Evolutionary conservation across 2,888 invertebrate species (phyloP).

Genomic region (Brachylomia viminalis): DNA sequence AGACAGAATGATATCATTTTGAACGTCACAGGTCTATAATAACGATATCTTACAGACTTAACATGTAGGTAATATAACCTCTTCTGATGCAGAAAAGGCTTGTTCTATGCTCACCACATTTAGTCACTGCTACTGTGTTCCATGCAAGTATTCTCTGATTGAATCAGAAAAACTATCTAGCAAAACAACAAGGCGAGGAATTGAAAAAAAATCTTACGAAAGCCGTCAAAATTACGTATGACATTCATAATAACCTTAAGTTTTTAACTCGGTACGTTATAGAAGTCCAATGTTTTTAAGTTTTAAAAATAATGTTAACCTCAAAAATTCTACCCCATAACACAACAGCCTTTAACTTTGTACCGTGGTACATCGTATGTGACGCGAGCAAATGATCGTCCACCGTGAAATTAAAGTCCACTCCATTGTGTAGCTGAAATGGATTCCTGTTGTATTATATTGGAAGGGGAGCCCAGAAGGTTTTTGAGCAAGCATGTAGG

Average conservation of each 20-base stretch:
- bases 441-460: constrained; percentile 35
- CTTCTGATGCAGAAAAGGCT: neutral
- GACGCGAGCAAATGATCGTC: constrained; percentile 37
- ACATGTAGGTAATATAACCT: neutral
- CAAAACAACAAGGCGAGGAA: neutral
- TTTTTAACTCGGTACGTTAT: neutral
- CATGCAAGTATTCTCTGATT: neutral
- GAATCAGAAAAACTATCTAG: neutral
- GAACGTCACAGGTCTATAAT: neutral
- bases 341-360: neutral
- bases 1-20: neutral
- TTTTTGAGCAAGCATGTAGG: too few species aligned
- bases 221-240: too few species aligned
- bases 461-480: too few species aligned
- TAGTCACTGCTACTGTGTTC: neutral
- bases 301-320: neutral
- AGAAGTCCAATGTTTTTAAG: neutral
- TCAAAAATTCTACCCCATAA: neutral
- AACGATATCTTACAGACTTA: neutral
- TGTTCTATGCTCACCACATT: neutral
- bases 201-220: too few species aligned
- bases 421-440: constrained; percentile 48
- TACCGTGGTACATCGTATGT: neutral
- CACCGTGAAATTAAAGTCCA: constrained; percentile 59
- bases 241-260: neutral